A percentile compares a stretch with the other conserved stretches of the same genome.
These are phyloP conservation scores for Parnassius mnemosyne DNA, from an alignment of 2,888 invertebrate genomes.

Conservation along the genomic window DNA sequence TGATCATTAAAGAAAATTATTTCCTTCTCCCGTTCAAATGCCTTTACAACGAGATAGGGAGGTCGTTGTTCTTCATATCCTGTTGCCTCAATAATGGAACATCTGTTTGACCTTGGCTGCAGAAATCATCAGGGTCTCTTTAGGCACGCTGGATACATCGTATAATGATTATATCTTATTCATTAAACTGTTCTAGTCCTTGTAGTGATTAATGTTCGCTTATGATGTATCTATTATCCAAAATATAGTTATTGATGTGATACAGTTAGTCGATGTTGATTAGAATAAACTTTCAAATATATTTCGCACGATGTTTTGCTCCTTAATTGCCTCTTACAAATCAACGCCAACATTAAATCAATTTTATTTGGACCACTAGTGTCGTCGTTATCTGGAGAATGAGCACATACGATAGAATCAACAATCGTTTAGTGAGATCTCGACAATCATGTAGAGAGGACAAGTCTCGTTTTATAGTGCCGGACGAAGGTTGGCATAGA, in stretches of 20 bases:
- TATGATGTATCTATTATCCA: conserved; percentile 5
- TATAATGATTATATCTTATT: conserved; percentile 13
- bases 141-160: conserved; percentile 32
- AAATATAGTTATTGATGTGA: neutral
- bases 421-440: conserved; percentile 22
- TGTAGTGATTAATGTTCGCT: conserved; percentile 19
- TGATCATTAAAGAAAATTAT: conserved; percentile 55
- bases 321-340: conserved; percentile 15
- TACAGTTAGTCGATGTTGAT: neutral
- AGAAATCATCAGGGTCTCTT: conserved; percentile 55
- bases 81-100: conserved; percentile 59
- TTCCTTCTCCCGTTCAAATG: conserved; percentile 55
- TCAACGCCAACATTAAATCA: conserved; percentile 17
- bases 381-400: conserved; percentile 18
- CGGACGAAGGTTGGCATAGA: conserved; percentile 25
- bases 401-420: conserved; percentile 17
- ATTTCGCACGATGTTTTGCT: conserved; percentile 11
- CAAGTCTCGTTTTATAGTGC: conserved; percentile 22
- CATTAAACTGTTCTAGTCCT: conserved; percentile 5
- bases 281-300: neutral
- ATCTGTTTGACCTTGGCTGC: conserved; percentile 43
- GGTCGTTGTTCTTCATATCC: conserved; percentile 58
- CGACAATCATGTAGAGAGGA: conserved; percentile 20
- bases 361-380: conserved; percentile 11
- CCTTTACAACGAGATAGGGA: conserved; percentile 54